A percentile compares a stretch with the other conserved stretches of the same genome.
Conservation (phyloP, 2,797 vertebrate species). For the Sorex maritimensis region DNA sequence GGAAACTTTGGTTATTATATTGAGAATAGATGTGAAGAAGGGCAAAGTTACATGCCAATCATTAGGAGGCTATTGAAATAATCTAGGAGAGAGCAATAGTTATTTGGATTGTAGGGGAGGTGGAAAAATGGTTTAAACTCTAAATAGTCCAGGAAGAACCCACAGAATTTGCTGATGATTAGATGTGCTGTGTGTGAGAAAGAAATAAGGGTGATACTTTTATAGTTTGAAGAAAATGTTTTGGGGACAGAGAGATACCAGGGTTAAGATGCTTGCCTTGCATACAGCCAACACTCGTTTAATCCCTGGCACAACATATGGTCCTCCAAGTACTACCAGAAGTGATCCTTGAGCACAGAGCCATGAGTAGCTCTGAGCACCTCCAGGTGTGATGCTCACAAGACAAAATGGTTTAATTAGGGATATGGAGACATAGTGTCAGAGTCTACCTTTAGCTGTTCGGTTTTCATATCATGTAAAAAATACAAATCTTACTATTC, state of each 20-base stretch:
- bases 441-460: not conserved
- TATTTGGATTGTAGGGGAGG: not conserved
- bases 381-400: too few relatives aligned
- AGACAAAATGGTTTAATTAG: not conserved
- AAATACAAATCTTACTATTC: not conserved
- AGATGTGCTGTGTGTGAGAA: not conserved
- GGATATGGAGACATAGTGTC: not conserved
- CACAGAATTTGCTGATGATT: not conserved
- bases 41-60: not conserved
- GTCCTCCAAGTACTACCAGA: too few relatives aligned
- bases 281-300: too few relatives aligned
- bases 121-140: not conserved
- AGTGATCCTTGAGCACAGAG: too few relatives aligned
- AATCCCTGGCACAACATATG: too few relatives aligned
- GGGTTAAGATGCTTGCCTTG: too few relatives aligned
- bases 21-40: not conserved
- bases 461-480: not conserved
- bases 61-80: not conserved
- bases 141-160: not conserved
- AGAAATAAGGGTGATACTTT: not conserved
- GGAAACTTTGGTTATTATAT: not conserved
- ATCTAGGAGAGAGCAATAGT: not conserved
- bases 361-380: too few relatives aligned
- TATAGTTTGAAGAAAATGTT: conserved; percentile 8
- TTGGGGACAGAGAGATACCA: not conserved